phyloP scores from a whole-genome alignment of 1,140 invertebrate genomes.

The Drosophila elegans region DNA sequence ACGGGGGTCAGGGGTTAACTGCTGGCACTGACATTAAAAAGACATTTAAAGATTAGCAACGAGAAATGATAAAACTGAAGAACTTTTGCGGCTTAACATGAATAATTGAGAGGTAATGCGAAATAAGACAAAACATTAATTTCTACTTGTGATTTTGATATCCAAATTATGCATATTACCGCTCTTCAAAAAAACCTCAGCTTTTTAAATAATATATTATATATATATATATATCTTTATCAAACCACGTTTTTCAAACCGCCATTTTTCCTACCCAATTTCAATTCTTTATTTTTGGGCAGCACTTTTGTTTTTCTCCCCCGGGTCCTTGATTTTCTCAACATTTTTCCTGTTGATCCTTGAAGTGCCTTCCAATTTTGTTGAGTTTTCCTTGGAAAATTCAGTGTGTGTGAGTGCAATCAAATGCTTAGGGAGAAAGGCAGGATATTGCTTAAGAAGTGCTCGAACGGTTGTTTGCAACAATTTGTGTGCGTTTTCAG shows the following conservation, averaged over 20 bases:
- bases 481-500: slow-evolving; percentile 29
- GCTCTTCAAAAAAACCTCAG: too few species aligned
- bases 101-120: slow-evolving; percentile 37
- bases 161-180: too few species aligned
- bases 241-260: too few species aligned
- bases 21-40: slow-evolving; percentile 55
- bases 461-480: slow-evolving; percentile 29
- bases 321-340: neutral
- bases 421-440: slow-evolving; percentile 29
- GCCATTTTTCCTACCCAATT: neutral
- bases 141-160: neutral
- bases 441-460: slow-evolving; percentile 49
- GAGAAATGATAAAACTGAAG: slow-evolving; percentile 6
- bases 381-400: slow-evolving; percentile 40
- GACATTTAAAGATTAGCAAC: slow-evolving; percentile 62
- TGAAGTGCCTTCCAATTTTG: slow-evolving; percentile 57
- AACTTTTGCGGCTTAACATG: neutral
- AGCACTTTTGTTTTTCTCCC: slow-evolving; percentile 1
- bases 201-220: neutral
- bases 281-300: slow-evolving; percentile 13
- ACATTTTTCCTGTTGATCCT: slow-evolving; percentile 35
- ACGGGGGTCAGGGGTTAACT: neutral
- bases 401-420: slow-evolving; percentile 25
- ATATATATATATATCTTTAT: neutral
- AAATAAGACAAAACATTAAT: slow-evolving; percentile 1